phyloP scores from a whole-genome alignment of 2,797 vertebrate species.

The Clarias pachynema region DNA sequence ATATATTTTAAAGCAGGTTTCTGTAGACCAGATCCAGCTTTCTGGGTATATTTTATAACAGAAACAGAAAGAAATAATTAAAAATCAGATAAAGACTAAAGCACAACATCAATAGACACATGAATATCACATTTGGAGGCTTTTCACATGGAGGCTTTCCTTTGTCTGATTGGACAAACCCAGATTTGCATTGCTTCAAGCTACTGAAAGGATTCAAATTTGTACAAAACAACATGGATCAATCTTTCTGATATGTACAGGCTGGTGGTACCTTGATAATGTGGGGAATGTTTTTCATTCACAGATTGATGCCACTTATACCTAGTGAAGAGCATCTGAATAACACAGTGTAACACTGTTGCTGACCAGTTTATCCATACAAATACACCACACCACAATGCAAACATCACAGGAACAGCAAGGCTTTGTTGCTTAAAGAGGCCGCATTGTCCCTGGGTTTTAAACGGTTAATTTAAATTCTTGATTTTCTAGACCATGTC shows the following conservation, averaged over 20 bases:
- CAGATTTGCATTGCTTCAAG: not conserved
- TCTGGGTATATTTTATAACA: not conserved
- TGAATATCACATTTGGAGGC: not conserved
- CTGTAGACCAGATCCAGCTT: not conserved
- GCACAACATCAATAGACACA: not conserved
- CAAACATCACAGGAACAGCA: not conserved
- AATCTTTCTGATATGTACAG: not conserved
- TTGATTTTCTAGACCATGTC: not conserved
- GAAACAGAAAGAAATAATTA: not conserved
- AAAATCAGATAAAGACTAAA: not conserved
- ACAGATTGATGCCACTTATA: not conserved
- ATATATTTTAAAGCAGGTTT: conserved; percentile 1
- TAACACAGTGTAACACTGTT: not conserved
- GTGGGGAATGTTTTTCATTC: not conserved
- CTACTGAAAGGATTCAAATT: not conserved
- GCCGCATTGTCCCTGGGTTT: not conserved
- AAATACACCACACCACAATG: not conserved
- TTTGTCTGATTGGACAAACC: not conserved
- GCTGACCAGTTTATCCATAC: not conserved
- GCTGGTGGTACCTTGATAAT: not conserved
- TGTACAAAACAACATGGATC: not conserved
- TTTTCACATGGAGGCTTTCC: not conserved
- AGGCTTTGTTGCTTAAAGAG: not conserved
- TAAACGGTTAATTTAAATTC: not conserved
- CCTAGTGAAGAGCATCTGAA: not conserved